Evolutionary conservation across 2,797 vertebrate species (phyloP).

Genomic region (Pseudotriccus pelzelni): DNA sequence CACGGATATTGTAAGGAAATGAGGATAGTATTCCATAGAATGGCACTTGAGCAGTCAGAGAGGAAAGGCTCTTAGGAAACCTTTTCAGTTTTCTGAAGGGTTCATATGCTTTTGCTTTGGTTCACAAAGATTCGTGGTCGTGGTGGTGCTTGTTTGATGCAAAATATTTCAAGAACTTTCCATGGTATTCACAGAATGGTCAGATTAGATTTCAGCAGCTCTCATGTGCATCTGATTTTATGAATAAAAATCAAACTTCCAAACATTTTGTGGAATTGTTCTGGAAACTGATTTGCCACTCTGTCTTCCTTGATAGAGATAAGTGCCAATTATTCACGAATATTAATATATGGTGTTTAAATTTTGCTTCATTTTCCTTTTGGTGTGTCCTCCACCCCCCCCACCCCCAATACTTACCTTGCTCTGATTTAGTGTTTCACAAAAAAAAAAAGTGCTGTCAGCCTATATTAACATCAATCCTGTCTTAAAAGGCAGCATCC

Average conservation of each 20-base stretch:
- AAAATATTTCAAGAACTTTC: conserved; percentile 40
- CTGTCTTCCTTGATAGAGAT: neutral
- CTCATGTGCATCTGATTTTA: neutral
- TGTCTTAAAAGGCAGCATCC: conserved; percentile 58
- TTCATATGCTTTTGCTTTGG: neutral
- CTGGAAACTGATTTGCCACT: neutral
- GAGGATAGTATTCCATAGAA: neutral
- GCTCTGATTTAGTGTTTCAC: neutral
- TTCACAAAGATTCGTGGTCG: neutral
- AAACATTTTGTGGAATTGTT: neutral
- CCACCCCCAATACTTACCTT: neutral
- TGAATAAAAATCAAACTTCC: conserved; percentile 35
- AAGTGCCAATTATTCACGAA: neutral
- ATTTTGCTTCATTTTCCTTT: neutral
- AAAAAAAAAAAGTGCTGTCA: conserved; percentile 17
- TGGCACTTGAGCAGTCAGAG: neutral
- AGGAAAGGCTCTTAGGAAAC: neutral
- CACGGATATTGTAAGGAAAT: neutral
- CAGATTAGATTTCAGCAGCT: neutral
- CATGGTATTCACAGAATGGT: neutral
- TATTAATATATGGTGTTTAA: neutral
- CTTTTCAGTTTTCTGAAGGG: neutral
- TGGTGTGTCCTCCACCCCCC: too few species aligned
- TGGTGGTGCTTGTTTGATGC: neutral
- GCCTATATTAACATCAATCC: conserved; percentile 53